Evolutionary conservation across 2,888 invertebrate genomes (phyloP), one percentile per base, ranked within the genome.

Genomic region (Dugesia japonica): DNA sequence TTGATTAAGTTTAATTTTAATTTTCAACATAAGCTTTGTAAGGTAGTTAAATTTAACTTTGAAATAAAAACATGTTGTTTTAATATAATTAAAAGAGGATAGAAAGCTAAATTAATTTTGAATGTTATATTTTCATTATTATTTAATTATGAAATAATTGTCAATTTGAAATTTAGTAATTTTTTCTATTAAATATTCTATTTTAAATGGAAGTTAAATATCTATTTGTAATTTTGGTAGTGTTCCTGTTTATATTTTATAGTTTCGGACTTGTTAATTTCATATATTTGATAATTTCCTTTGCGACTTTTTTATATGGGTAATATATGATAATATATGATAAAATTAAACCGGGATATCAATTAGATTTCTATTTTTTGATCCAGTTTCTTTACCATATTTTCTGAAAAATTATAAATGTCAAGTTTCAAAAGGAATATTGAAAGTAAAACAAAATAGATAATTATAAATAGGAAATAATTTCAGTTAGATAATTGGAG

Each of bases 381-480:
- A 56, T 56, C 56, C 56, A 23, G 17, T 56, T 23, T 56, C 56
- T 4, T 23, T 56, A n/a, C 56, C 56, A 23, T 56, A 56, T 56
- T 56, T 56, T n/a, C 4, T 56, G 56, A 23, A 56, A n/a, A 56
- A n/a, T 56, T 56, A 56, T n/a, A 56, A 56, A 56, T 56, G 56
- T n/a, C 20, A 56, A 56, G 17, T 56, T 4, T 56, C 56, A n/a
- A 56, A 56, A 56, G 56, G 56, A 13, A 13, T 56, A 20, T n/a
- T 23, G 56, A 56, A 56, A 56, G 56, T 56, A 31, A 31, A 7
- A 31, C 13, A 31, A 31, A 7, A 31, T 31, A 7, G 4, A 13
- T 7, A 13, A 7, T 31, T 31, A 4, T 31, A 31, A 4, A 13
- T 7, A 31, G 31, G 4, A 7, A 7, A 31, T 7, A 7, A 31